phyloP scores from a whole-genome alignment of 2,113 vertebrate species.

The rabbit (Oryctolagus cuniculus) region DNA sequence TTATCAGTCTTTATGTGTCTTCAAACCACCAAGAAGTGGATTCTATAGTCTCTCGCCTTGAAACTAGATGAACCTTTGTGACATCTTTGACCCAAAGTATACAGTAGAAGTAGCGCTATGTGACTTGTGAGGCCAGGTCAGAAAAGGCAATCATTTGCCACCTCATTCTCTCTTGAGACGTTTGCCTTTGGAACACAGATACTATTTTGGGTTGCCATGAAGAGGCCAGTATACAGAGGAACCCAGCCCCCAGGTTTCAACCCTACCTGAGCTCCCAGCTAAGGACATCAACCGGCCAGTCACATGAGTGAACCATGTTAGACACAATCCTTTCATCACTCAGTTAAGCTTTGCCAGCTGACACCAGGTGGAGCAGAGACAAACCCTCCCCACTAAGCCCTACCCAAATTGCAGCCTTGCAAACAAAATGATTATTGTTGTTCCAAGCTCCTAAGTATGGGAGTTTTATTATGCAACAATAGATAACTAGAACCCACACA shows the following conservation, averaged over 20 bases:
- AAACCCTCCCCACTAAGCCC: not conserved
- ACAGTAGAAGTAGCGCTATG: not conserved
- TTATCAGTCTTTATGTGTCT: not conserved
- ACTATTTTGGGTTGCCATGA: not conserved
- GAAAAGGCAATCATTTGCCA: conserved; percentile 12
- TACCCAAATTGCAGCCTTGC: not conserved
- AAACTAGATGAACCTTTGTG: not conserved
- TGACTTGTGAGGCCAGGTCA: not conserved
- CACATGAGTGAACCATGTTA: not conserved
- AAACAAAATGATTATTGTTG: not conserved
- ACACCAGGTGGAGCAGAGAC: not conserved
- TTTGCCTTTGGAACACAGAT: not conserved
- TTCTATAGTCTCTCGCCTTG: not conserved
- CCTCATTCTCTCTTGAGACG: not conserved
- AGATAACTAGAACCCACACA: not conserved
- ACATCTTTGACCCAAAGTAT: not conserved
- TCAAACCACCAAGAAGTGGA: not conserved
- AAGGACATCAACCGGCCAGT: not conserved
- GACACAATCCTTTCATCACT: not conserved
- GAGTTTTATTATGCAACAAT: not conserved
- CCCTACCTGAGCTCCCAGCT: not conserved
- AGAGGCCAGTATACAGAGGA: not conserved
- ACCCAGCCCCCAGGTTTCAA: not conserved
- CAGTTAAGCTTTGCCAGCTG: not conserved
- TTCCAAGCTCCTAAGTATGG: not conserved